Conservation (phyloP, 2,888 invertebrate species). For the Drosophila paucipuncta region DNA sequence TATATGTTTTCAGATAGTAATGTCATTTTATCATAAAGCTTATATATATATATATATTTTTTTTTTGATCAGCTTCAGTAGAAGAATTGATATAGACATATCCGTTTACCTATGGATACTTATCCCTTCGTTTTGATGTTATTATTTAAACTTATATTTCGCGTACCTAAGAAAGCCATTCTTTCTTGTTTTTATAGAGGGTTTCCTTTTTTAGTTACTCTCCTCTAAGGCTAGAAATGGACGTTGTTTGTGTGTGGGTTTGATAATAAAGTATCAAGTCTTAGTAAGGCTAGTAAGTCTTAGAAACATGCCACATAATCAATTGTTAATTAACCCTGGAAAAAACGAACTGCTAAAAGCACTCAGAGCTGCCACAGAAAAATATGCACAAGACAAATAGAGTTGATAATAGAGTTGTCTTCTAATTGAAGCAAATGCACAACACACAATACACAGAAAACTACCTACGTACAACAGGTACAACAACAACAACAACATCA, state of each 20-base stretch:
- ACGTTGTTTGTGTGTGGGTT: not conserved
- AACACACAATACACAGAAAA: slow-evolving; percentile 4
- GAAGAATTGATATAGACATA: not conserved
- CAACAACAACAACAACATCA: slow-evolving; percentile 4
- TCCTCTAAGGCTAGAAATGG: not conserved
- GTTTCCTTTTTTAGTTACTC: too few species aligned
- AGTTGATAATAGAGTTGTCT: slow-evolving; percentile 47
- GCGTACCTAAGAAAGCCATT: too few species aligned
- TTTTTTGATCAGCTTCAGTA: not conserved
- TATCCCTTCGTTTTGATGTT: not conserved
- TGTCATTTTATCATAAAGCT: not conserved
- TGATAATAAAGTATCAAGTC: too few species aligned
- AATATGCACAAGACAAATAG: slow-evolving; percentile 15
- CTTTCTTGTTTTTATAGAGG: not conserved
- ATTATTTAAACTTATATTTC: not conserved
- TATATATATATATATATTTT: not conserved
- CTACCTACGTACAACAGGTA: slow-evolving; percentile 21
- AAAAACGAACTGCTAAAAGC: slow-evolving; percentile 21
- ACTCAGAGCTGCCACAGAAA: slow-evolving; percentile 2
- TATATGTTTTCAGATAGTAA: not conserved
- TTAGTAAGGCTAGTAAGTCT: not conserved
- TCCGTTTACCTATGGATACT: not conserved
- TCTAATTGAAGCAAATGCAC: slow-evolving; percentile 39
- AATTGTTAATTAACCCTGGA: slow-evolving; percentile 1
- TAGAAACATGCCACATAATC: not conserved